Conservation (phyloP, 1,140 invertebrate species). For the Hylyphantes graminicola region DNA sequence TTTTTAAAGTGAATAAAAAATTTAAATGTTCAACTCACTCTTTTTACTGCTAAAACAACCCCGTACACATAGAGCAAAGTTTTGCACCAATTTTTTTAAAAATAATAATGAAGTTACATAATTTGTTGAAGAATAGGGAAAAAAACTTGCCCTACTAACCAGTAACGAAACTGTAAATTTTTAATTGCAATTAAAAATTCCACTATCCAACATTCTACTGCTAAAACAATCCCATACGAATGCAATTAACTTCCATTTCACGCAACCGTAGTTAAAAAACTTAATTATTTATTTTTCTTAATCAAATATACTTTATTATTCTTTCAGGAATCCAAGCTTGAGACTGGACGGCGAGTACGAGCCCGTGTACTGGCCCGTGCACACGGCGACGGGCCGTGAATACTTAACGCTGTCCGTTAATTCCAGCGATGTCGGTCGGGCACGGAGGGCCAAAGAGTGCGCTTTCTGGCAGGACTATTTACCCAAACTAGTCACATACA, state of each 20-base stretch:
- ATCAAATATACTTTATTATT: conserved; percentile 1
- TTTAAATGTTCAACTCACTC: too few relatives aligned
- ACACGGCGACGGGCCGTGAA: conserved; percentile 83
- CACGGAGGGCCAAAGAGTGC: conserved; percentile 89
- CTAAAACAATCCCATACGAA: too few relatives aligned
- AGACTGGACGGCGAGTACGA: conserved; percentile 70
- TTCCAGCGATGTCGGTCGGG: conserved; percentile 82
- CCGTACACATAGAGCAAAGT: not conserved
- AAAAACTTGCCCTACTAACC: too few relatives aligned
- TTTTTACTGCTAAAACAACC: too few relatives aligned
- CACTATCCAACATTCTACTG: too few relatives aligned
- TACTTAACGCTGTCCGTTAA: conserved; percentile 87
- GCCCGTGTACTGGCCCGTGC: conserved; percentile 82
- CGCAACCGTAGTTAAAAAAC: too few relatives aligned
- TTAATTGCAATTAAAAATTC: too few relatives aligned
- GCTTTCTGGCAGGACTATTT: conserved; percentile 97
- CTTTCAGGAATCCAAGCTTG: conserved; percentile 74
- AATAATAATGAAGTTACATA: not conserved
- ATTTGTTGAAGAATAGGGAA: too few relatives aligned
- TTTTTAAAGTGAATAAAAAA: too few relatives aligned
- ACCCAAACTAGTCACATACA: conserved; percentile 82
- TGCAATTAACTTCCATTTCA: too few relatives aligned
- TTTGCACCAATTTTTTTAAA: not conserved
- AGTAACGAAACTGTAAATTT: too few relatives aligned
- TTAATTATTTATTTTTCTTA: not conserved